Evolutionary conservation across 2,888 invertebrate species (phyloP).

Genomic region (Pomacea canaliculata): DNA sequence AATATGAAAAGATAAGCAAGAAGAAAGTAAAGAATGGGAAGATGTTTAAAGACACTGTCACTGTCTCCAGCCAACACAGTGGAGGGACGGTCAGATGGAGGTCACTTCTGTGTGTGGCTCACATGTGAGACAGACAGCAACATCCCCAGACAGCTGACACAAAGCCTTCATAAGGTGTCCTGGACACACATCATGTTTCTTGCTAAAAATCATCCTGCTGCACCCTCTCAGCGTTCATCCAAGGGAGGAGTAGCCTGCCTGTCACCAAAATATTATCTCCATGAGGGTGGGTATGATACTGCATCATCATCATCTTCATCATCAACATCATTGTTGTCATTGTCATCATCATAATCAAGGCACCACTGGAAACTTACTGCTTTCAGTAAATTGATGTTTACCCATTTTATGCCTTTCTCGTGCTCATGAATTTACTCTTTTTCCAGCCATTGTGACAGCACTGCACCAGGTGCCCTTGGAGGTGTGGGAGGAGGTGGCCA

Average conservation of each 20-base stretch:
- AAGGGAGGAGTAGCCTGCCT: slow-evolving; percentile 27
- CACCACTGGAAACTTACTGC: too few relatives aligned
- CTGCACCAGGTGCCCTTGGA: slow-evolving; percentile 51
- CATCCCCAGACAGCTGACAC: slow-evolving; percentile 55
- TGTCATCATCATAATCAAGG: too few relatives aligned
- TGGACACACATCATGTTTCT: slow-evolving; percentile 54
- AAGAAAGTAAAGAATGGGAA: too few relatives aligned
- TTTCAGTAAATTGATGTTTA: too few relatives aligned
- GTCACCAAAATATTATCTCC: slow-evolving; percentile 45
- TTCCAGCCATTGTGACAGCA: slow-evolving; percentile 56
- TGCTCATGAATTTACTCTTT: not conserved
- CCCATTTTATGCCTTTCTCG: too few relatives aligned
- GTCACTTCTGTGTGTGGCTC: slow-evolving; percentile 62
- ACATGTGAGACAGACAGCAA: slow-evolving; percentile 53
- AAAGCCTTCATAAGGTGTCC: slow-evolving; percentile 55
- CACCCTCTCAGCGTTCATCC: slow-evolving; percentile 12
- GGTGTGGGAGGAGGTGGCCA: slow-evolving; percentile 44
- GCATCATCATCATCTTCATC: too few relatives aligned
- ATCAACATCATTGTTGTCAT: too few relatives aligned
- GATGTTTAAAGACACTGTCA: too few relatives aligned
- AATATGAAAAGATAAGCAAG: too few relatives aligned
- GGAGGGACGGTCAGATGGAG: slow-evolving; percentile 42
- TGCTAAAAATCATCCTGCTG: slow-evolving; percentile 29
- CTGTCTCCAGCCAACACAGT: slow-evolving; percentile 41
- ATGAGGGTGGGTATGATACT: slow-evolving; percentile 33